Evolutionary conservation across 1,140 invertebrate species (phyloP), one percentile per base, ranked within the genome.

Genomic region (Mactra quadrangularis): DNA sequence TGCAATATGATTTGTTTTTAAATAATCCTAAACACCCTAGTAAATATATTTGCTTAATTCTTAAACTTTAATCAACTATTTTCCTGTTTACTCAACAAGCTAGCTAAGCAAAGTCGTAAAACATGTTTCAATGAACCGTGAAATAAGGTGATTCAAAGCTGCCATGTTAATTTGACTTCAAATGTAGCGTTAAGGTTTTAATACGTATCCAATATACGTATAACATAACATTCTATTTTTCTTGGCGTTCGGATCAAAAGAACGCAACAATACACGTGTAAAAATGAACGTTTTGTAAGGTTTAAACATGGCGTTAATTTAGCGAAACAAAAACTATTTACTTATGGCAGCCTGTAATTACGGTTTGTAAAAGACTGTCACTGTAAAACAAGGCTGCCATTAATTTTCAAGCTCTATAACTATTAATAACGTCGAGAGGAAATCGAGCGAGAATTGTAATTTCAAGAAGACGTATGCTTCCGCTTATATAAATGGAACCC

Each of bases 291-390:
- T 38, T 78, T 50, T 68, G 50, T 78, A 47, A 50, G 64, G 59
- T 55, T 78, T 78, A 78, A 78, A 78, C 64, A 57, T 78, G 62
- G 55, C 25, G 76, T 15, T 78, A 78, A 78, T 78, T 78, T 78
- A 78, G 76, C 76, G 76, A 78, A 78, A 78, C 76, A 68, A 66
- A 77, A 78, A 78, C 76, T 78, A 78, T 78, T 78, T 78, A 78
- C 76, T 68, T 78, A 78, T 57, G 31, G 60, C 64, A 68, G 47
- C 22, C 64, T 33, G 60, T 19, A 66, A 78, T 78, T 78, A 78
- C 76, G 41, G 35, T 31, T 52, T 33, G 45, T 29, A 31, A 52
- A 27, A 13, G 3, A 2, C 50, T 35, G 60, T 78, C 62, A 47
- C 19, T 33, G 1, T 52, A 22, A 9, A 55, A 62, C 31, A n/a